phyloP scores from a whole-genome alignment of 2,113 vertebrate genomes.

The Halcyon malimbica region DNA sequence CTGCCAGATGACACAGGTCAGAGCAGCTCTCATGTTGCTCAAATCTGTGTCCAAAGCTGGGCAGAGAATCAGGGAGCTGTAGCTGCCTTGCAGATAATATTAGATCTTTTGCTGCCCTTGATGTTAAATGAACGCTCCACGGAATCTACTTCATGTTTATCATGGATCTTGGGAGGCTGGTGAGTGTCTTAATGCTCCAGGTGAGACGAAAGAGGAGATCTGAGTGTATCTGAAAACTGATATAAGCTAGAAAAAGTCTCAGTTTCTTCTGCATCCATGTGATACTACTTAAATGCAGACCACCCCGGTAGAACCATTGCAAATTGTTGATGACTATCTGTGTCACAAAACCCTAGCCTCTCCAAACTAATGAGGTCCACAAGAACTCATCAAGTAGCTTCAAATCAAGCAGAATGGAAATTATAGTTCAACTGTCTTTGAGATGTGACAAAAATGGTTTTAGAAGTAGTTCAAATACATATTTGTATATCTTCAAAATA shows the following conservation, averaged over 20 bases:
- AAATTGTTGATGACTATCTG: not conserved
- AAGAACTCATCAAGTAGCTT: not conserved
- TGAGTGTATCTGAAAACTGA: not conserved
- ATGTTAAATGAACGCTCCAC: not conserved
- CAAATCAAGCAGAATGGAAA: not conserved
- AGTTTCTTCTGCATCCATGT: not conserved
- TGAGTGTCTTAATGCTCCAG: not conserved
- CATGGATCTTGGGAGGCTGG: not conserved
- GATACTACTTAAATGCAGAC: not conserved
- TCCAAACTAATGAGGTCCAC: not conserved
- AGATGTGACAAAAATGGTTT: not conserved
- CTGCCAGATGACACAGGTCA: conserved; percentile 19
- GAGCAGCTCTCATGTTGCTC: conserved; percentile 25
- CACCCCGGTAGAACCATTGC: not conserved
- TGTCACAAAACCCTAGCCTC: not conserved
- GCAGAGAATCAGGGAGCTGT: not conserved
- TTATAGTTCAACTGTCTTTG: not conserved
- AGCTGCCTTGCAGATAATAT: not conserved
- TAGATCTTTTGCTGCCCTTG: not conserved
- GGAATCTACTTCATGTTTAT: not conserved
- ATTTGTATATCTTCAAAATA: too few species aligned
- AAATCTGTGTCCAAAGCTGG: not conserved
- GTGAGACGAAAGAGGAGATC: not conserved
- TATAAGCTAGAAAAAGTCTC: not conserved
- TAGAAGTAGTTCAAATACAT: not conserved